Evolutionary conservation across 2,888 invertebrate species (phyloP).

Genomic region (Lycocerus yunnanus): DNA sequence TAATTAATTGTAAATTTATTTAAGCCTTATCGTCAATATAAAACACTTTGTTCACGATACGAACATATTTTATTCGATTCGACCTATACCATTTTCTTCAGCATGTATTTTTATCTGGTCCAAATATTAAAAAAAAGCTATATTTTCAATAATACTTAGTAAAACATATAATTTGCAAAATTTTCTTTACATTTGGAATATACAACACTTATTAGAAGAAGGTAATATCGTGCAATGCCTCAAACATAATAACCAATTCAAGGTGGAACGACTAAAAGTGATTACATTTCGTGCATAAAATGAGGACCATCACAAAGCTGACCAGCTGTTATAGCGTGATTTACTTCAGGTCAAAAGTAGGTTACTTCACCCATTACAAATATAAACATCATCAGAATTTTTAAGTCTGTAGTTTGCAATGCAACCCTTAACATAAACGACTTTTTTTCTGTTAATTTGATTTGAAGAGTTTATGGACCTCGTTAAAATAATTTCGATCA

Average conservation of each 20-base stretch:
- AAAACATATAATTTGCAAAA: slow-evolving; percentile 1
- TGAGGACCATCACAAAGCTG: slow-evolving; percentile 20
- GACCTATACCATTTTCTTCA: not conserved
- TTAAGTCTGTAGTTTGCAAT: not conserved
- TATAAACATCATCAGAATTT: slow-evolving; percentile 25
- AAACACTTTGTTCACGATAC: not conserved
- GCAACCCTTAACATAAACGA: not conserved
- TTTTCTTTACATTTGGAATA: not conserved
- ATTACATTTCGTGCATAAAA: slow-evolving; percentile 6
- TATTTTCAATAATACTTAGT: not conserved
- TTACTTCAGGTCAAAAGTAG: slow-evolving; percentile 35
- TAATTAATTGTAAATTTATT: not conserved
- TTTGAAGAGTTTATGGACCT: not conserved
- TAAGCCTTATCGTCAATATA: not conserved
- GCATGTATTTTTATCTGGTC: not conserved
- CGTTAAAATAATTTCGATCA: not conserved
- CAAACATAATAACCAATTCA: slow-evolving; percentile 21
- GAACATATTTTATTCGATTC: not conserved
- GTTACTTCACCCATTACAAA: slow-evolving; percentile 38
- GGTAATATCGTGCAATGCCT: slow-evolving; percentile 21
- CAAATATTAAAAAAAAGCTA: not conserved
- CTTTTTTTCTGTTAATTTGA: not conserved
- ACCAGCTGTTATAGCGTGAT: slow-evolving; percentile 36
- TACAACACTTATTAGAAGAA: slow-evolving; percentile 14
- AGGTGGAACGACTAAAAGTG: slow-evolving; percentile 19